Evolutionary conservation across 2,888 invertebrate species (phyloP).

Genomic region (Acholoe squamosa): DNA sequence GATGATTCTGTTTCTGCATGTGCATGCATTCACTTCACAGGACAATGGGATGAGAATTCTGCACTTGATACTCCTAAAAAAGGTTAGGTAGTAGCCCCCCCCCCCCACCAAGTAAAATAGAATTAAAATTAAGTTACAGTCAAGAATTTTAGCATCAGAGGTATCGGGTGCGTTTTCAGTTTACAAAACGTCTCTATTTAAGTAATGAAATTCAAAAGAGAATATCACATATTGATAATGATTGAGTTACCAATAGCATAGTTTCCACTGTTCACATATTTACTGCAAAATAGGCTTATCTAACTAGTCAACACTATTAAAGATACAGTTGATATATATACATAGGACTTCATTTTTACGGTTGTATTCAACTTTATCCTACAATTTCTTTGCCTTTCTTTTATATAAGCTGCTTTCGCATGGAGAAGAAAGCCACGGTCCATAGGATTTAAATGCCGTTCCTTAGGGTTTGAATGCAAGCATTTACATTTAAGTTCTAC

Average conservation of each 20-base stretch:
- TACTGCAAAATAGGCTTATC: too few relatives aligned
- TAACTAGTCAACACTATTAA: too few relatives aligned
- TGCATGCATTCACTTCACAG: conserved; percentile 11
- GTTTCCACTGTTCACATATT: too few relatives aligned
- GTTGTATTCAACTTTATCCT: too few relatives aligned
- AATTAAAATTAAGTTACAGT: background rate
- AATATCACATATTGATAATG: too few relatives aligned
- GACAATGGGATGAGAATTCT: background rate
- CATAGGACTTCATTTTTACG: too few relatives aligned
- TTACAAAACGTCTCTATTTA: too few relatives aligned
- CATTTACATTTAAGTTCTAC: background rate
- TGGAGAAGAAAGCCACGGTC: background rate
- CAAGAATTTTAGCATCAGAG: too few relatives aligned
- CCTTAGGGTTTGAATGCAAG: background rate
- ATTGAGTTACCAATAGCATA: too few relatives aligned
- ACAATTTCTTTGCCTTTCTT: background rate
- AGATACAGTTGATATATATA: too few relatives aligned
- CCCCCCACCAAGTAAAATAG: background rate
- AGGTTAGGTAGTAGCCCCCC: conserved; percentile 18
- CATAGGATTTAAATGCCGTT: background rate
- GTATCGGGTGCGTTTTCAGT: too few relatives aligned
- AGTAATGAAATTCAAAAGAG: too few relatives aligned
- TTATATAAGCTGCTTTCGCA: background rate
- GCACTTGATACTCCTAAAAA: background rate
- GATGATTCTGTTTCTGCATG: background rate